Percentiles rank a stretch among this genome's conserved stretches.
phyloP scores from a whole-genome alignment of 2,113 vertebrate species.

The Sinocyclocheilus anophthalmus region DNA sequence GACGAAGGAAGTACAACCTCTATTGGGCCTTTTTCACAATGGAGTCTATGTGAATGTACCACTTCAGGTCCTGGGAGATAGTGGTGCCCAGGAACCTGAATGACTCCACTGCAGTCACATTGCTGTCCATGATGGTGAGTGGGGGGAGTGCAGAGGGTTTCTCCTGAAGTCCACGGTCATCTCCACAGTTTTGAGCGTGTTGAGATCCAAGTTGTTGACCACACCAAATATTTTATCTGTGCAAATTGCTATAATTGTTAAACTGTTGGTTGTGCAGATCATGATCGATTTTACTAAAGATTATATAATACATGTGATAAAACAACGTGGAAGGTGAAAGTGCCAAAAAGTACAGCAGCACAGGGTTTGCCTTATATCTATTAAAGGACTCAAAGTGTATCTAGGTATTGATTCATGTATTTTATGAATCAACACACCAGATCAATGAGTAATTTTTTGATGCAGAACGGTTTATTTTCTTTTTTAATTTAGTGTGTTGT shows the following conservation, averaged over 20 bases:
- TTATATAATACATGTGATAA: not conserved
- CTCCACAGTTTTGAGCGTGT: too few relatives aligned
- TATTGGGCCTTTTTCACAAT: too few relatives aligned
- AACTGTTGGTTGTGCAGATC: not conserved
- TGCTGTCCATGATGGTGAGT: too few relatives aligned
- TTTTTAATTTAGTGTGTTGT: not conserved
- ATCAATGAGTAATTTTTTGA: not conserved
- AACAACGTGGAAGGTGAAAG: not conserved
- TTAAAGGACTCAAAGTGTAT: not conserved
- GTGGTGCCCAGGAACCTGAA: too few relatives aligned
- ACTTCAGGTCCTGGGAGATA: too few relatives aligned
- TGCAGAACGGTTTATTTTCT: not conserved
- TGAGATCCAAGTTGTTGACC: too few relatives aligned
- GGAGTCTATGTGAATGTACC: too few relatives aligned
- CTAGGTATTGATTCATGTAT: not conserved
- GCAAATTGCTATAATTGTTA: not conserved
- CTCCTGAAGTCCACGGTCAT: too few relatives aligned
- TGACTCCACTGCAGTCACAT: too few relatives aligned
- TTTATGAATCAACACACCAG: not conserved
- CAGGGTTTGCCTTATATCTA: not conserved
- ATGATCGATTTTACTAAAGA: not conserved
- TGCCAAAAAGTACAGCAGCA: not conserved
- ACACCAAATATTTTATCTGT: not conserved
- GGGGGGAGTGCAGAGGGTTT: too few relatives aligned
- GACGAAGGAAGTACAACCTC: too few relatives aligned